These are phyloP conservation scores for Luperina nickerlii DNA, from an alignment of 2,888 invertebrate species.

Conservation along the genomic window DNA sequence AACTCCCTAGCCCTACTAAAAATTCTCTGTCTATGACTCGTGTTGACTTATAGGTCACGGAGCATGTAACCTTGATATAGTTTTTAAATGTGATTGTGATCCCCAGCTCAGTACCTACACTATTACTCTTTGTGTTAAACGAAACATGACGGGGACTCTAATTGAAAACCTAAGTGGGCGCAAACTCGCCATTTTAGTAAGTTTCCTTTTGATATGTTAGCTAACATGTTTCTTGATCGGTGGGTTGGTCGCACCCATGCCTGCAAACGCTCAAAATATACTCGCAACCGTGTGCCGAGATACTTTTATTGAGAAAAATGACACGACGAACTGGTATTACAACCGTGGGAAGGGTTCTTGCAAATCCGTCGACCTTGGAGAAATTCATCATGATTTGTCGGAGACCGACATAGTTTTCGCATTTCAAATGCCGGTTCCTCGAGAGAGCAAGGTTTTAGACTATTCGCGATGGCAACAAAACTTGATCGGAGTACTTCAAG, in stretches of 20 bases:
- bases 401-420: constrained; percentile 96
- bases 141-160: constrained; percentile 96
- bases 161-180: constrained; percentile 98
- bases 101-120: background rate
- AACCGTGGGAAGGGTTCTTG: constrained; percentile 93
- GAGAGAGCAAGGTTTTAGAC: constrained; percentile 93
- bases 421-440: constrained; percentile 96
- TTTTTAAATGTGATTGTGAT: constrained; percentile 68
- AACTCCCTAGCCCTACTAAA: too few relatives aligned
- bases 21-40: constrained; percentile 57
- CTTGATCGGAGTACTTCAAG: constrained; percentile 96
- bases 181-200: constrained; percentile 96
- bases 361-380: constrained; percentile 81
- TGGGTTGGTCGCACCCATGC: constrained; percentile 96
- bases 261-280: constrained; percentile 95
- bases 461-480: constrained; percentile 99
- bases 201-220: constrained; percentile 94
- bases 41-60: constrained; percentile 50
- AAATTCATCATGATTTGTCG: constrained; percentile 85
- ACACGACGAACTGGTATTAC: constrained; percentile 94
- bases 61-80: constrained; percentile 27
- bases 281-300: constrained; percentile 96
- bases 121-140: constrained; percentile 45
- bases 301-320: constrained; percentile 91
- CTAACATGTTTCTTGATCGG: constrained; percentile 97